phyloP scores from a whole-genome alignment of 2,797 vertebrate genomes.

The Xiphophorus birchmanni region DNA sequence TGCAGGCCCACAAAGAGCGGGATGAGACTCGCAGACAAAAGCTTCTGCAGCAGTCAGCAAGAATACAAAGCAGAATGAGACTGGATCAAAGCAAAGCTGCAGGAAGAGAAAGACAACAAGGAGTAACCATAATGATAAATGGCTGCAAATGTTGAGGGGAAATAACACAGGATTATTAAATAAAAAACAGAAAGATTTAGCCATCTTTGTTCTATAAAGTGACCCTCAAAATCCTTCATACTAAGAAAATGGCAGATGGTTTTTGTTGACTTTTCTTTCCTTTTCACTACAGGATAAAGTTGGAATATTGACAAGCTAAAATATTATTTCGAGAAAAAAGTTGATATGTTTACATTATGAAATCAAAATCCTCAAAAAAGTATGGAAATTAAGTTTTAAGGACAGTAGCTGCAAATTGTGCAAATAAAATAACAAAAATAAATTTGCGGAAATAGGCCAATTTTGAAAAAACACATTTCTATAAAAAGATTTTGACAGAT shows the following conservation, averaged over 20 bases:
- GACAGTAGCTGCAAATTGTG: no score
- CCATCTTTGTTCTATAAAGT: background rate
- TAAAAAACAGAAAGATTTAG: background rate
- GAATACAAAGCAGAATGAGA: slow-evolving; percentile 19
- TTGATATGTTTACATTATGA: background rate
- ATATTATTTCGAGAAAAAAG: background rate
- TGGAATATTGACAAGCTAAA: background rate
- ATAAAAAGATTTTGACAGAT: no score
- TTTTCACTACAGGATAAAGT: background rate
- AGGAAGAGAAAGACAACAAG: slow-evolving; percentile 14
- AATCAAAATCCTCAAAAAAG: background rate
- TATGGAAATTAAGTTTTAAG: no score
- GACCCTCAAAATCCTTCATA: no score
- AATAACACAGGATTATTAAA: background rate
- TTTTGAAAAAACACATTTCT: no score
- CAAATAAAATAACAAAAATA: no score
- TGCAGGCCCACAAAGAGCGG: slow-evolving; percentile 23
- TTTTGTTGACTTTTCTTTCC: background rate
- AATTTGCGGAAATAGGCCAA: no score
- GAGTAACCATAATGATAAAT: slow-evolving; percentile 12
- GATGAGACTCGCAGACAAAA: slow-evolving; percentile 52
- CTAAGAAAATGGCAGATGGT: background rate
- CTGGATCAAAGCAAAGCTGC: slow-evolving; percentile 43
- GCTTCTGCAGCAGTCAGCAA: slow-evolving; percentile 61
- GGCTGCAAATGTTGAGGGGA: slow-evolving; percentile 19